Evolutionary conservation across 2,797 vertebrate genomes (phyloP).

Genomic region (Pteropus rufus): DNA sequence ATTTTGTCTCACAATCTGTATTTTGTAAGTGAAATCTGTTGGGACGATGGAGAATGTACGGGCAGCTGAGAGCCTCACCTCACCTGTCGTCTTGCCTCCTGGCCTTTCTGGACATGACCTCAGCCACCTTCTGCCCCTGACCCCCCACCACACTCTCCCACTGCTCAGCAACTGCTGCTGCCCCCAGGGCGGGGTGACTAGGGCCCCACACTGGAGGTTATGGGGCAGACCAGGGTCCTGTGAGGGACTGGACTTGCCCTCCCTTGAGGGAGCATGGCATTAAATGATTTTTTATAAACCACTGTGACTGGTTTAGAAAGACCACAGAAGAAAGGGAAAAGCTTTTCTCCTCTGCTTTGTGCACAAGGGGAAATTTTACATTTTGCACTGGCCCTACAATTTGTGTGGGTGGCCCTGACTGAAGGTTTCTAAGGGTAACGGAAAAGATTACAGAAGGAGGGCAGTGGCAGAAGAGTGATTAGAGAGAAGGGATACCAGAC

Average conservation of each 20-base stretch:
- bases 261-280: not conserved
- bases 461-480: too few species aligned
- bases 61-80: not conserved
- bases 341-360: fast-evolving
- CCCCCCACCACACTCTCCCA: too few species aligned
- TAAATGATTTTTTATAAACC: not conserved
- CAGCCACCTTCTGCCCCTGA: fast-evolving
- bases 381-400: not conserved
- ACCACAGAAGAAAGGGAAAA: not conserved
- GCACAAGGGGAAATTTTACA: not conserved
- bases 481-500: not conserved
- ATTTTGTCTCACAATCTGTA: not conserved
- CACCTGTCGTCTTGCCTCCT: too few species aligned
- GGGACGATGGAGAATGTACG: not conserved
- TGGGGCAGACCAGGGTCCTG: fast-evolving
- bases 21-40: not conserved
- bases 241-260: not conserved
- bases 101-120: not conserved
- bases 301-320: not conserved
- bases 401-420: not conserved
- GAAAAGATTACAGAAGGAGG: not conserved
- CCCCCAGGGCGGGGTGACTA: fast-evolving
- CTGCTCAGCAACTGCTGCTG: not conserved
- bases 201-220: not conserved
- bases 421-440: not conserved